Evolutionary conservation across 2,888 invertebrate species (phyloP), one percentile per base, ranked within the genome.

Genomic region (Bruchidius siliquastri): DNA sequence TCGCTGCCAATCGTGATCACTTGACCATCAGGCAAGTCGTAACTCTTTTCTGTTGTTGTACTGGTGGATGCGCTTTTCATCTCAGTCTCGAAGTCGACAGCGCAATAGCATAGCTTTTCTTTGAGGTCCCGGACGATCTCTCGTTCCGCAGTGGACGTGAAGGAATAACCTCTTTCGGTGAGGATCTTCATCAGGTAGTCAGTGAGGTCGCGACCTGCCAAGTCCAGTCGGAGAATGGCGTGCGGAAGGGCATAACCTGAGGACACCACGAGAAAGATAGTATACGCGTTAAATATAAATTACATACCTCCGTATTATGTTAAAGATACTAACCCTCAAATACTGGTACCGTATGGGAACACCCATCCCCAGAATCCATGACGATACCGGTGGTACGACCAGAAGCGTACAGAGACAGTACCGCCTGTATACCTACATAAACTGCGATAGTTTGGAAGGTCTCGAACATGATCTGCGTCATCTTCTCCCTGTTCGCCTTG

Each of bases 121-220:
- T 96, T 96, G 91, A 96, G 95, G 90, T 96, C 96, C 85, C 95
- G 92, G 70, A 96, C 96, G 88, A 96, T 96, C 93, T 96, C 96
- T 87, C 95, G 90, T 90, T 97, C 97, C 88, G 96, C 96, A 85
- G 95, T 96, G 90, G 96, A 96, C 87, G 96, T 96, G 93, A 96
- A 96, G 79, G 94, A 94, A 91, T 96, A 96, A 84, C 96, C 96
- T 88, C 96, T 92, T 90, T 96, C 96, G 87, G 96, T 96, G 86
- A 97, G 92, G 92, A 97, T 96, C 91, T 96, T 96, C 96, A 96
- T 96, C 89, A 97, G 91, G 91, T 97, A 97, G 90, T 97, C 96
- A 88, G 97, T 97, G 88, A 97, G 92, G 90, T 97, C 97, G 85
- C 97, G 95, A 86, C 97, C 97, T 85, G 97, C 97, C 92, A 97